Evolutionary conservation across 2,113 vertebrate genomes (phyloP).

Genomic region (Probosciger aterrimus): DNA sequence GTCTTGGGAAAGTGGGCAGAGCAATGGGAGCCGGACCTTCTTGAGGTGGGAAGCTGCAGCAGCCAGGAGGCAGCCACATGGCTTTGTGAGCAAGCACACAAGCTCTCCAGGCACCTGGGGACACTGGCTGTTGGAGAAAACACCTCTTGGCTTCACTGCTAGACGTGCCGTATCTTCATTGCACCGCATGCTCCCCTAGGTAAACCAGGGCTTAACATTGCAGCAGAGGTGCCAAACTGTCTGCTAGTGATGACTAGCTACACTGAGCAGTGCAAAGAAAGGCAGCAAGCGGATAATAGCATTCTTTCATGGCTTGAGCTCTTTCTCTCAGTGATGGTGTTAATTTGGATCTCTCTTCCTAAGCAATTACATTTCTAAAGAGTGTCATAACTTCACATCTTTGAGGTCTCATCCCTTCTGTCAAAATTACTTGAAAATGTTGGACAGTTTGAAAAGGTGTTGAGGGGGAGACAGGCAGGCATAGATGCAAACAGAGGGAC

Average conservation of each 20-base stretch:
- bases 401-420: background rate
- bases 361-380: background rate
- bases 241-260: background rate
- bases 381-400: background rate
- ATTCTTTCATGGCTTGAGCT: background rate
- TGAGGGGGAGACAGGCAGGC: background rate
- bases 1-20: background rate
- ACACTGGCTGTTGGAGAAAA: background rate
- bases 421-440: background rate
- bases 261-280: background rate
- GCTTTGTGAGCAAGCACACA: background rate
- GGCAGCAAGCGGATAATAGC: background rate
- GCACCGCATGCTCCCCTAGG: fast-evolving
- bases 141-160: background rate
- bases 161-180: background rate
- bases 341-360: background rate
- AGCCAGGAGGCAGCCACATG: background rate
- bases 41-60: background rate
- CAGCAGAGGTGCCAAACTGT: background rate
- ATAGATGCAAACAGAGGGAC: background rate
- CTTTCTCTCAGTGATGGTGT: background rate
- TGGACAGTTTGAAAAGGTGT: background rate
- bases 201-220: background rate
- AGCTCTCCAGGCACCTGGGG: background rate
- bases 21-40: background rate